Conservation (phyloP, 1,140 invertebrate genomes). For the Forficula auricularia region DNA sequence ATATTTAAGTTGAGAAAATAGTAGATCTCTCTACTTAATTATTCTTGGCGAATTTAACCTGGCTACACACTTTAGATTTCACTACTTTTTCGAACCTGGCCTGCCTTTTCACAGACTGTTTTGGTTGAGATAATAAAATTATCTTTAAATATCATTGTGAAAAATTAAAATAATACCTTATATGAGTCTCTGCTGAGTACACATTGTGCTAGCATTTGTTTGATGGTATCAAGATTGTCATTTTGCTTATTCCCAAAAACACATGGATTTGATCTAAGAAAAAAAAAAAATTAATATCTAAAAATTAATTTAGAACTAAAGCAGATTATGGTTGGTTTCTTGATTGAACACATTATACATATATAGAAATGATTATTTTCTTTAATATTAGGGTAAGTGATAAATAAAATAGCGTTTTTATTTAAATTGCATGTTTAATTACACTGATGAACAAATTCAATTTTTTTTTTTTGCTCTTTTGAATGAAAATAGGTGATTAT, state of each 20-base stretch:
- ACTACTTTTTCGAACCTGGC: background rate
- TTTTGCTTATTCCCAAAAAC: conserved; percentile 92
- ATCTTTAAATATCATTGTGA: background rate
- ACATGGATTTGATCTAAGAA: conserved; percentile 68
- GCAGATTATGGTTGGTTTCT: no score
- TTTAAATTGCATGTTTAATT: no score
- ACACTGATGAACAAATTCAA: no score
- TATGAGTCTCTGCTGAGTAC: conserved; percentile 49
- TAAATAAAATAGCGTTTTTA: no score
- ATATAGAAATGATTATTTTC: no score
- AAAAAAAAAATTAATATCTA: no score
- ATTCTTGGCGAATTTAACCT: background rate
- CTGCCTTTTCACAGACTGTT: no score
- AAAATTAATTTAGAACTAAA: no score
- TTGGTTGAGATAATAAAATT: background rate
- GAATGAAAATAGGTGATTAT: no score
- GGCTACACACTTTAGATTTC: background rate
- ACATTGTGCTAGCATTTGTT: conserved; percentile 78
- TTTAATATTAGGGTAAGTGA: no score
- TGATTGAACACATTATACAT: no score
- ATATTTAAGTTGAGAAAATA: background rate
- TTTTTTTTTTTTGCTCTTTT: no score
- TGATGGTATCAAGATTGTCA: conserved; percentile 82
- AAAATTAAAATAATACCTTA: conserved; percentile 27
- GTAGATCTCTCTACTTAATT: background rate